A percentile compares a stretch with the other conserved stretches of the same genome.
phyloP scores from a whole-genome alignment of 2,113 vertebrate genomes.

The Ceuthmochares aereus region DNA sequence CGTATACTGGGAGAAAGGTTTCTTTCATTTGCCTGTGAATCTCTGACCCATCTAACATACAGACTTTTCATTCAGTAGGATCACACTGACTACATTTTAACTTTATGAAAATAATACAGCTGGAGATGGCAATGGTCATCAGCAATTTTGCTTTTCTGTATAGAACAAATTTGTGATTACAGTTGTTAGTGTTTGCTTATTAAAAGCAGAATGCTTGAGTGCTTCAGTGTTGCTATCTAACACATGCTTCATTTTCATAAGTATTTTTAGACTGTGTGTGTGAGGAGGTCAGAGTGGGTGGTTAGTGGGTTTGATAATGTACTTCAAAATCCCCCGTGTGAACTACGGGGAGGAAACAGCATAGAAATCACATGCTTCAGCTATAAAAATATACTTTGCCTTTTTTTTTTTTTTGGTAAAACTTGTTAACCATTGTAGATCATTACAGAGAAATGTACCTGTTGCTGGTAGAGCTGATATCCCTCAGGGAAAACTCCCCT shows the following conservation, averaged over 20 bases:
- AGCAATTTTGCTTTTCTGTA: background rate
- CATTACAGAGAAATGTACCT: background rate
- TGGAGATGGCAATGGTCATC: background rate
- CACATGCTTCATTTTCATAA: background rate
- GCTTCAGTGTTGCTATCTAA: background rate
- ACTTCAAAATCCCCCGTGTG: background rate
- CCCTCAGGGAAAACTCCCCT: background rate
- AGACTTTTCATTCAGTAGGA: background rate
- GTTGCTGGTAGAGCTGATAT: background rate
- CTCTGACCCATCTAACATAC: background rate
- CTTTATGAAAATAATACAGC: background rate
- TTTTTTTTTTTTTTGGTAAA: background rate
- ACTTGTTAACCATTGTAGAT: background rate
- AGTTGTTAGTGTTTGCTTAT: background rate
- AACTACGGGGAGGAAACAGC: background rate
- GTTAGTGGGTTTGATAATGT: background rate
- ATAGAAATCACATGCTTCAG: background rate
- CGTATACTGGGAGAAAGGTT: background rate
- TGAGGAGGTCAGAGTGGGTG: background rate
- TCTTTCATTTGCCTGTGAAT: background rate
- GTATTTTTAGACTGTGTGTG: background rate
- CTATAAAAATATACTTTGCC: background rate
- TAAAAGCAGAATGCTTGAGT: background rate
- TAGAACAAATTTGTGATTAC: background rate
- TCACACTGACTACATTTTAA: background rate